Conservation (phyloP, 1,140 invertebrate species). For the Drosophila lacteicornis region DNA sequence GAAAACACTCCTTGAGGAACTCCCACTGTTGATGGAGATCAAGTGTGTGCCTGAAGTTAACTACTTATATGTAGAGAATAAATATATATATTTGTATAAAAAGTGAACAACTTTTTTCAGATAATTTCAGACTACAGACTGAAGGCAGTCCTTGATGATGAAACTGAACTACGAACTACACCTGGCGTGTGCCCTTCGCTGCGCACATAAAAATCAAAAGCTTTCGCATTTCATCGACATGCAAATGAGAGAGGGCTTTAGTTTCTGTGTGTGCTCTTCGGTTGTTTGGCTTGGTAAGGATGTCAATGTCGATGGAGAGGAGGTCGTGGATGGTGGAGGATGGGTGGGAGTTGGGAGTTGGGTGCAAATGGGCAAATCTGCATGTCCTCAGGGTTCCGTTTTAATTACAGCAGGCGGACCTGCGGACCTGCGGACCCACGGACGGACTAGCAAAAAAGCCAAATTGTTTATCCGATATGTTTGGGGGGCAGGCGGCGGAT, state of each 20-base stretch:
- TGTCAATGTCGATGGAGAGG: slow-evolving; percentile 16
- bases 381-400: slow-evolving; percentile 22
- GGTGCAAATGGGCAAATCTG: slow-evolving; percentile 19
- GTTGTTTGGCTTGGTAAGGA: slow-evolving; percentile 16
- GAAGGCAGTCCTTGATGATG: slow-evolving; percentile 16
- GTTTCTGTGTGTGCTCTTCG: slow-evolving; percentile 7
- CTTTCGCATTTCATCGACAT: slow-evolving; percentile 23
- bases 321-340: too few species aligned
- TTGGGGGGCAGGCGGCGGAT: background rate
- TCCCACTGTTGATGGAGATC: background rate
- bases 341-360: background rate
- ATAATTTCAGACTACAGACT: slow-evolving; percentile 10
- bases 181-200: slow-evolving; percentile 5
- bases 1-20: background rate
- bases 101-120: slow-evolving; percentile 22
- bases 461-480: slow-evolving; percentile 22
- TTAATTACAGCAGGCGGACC: slow-evolving; percentile 15
- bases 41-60: slow-evolving; percentile 15
- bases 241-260: slow-evolving; percentile 19
- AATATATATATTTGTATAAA: slow-evolving; percentile 1
- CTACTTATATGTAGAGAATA: slow-evolving; percentile 11
- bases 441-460: slow-evolving; percentile 15
- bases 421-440: background rate
- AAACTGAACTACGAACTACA: slow-evolving; percentile 2
- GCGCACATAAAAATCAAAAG: slow-evolving; percentile 10